Evolutionary conservation across 2,797 vertebrate species (phyloP).

Genomic region (Cetoscarus ocellatus): DNA sequence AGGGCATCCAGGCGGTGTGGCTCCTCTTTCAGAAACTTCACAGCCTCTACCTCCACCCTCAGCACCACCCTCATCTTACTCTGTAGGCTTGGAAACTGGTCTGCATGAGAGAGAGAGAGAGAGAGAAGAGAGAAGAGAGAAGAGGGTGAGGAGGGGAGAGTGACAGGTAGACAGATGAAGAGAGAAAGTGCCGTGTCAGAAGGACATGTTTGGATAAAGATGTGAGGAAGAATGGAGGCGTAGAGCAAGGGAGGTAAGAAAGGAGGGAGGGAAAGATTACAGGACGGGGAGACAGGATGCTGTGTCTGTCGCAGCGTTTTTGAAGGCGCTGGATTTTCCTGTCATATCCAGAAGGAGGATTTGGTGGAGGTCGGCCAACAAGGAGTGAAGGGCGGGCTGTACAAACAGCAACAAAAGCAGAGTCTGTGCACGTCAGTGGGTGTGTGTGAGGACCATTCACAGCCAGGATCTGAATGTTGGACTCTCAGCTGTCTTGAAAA

Average conservation of each 20-base stretch:
- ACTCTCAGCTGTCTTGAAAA: slow-evolving; percentile 1
- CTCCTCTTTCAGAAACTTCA: slow-evolving; percentile 98
- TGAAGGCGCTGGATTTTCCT: slow-evolving; percentile 19
- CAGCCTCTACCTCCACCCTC: slow-evolving; percentile 95
- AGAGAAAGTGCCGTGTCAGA: neutral
- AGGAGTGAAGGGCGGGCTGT: neutral
- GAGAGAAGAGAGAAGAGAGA: neutral
- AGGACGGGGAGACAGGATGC: slow-evolving; percentile 10
- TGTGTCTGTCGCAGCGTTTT: slow-evolving; percentile 15
- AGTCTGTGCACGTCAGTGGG: slow-evolving; percentile 1
- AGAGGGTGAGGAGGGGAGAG: neutral
- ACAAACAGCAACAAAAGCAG: neutral
- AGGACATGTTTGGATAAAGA: slow-evolving; percentile 15
- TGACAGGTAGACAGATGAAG: neutral
- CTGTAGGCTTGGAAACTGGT: slow-evolving; percentile 95
- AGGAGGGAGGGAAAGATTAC: slow-evolving; percentile 7
- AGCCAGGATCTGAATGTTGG: neutral
- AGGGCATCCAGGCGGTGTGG: slow-evolving; percentile 93
- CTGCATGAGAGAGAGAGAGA: slow-evolving; percentile 66
- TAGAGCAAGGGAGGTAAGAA: neutral
- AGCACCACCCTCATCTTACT: slow-evolving; percentile 98
- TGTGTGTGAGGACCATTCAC: neutral
- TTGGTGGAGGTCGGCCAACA: slow-evolving; percentile 7
- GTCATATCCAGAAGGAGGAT: slow-evolving; percentile 24
- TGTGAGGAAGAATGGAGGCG: neutral